Conservation (phyloP, 2,797 vertebrate genomes). For the Mycteria americana region DNA sequence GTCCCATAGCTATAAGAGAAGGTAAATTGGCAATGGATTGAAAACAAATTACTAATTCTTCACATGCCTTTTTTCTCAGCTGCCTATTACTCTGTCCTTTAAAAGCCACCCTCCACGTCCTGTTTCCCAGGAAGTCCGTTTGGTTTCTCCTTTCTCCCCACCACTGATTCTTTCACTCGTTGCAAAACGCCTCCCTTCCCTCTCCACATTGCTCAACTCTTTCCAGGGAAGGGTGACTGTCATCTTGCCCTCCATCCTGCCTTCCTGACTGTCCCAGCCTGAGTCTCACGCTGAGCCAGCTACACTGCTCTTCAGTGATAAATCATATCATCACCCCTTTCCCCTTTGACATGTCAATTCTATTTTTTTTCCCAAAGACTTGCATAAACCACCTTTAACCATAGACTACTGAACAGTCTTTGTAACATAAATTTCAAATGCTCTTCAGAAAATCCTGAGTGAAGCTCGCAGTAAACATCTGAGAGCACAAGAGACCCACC, state of each 20-base stretch:
- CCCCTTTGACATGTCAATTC: not conserved
- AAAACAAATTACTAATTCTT: not conserved
- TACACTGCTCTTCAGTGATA: not conserved
- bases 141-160: not conserved
- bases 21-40: not conserved
- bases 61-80: not conserved
- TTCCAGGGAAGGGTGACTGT: not conserved
- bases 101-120: not conserved
- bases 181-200: not conserved
- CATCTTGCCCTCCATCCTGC: not conserved
- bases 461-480: not conserved
- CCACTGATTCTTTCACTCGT: not conserved
- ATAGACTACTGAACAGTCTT: not conserved
- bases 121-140: constrained; percentile 12
- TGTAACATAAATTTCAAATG: not conserved
- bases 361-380: not conserved
- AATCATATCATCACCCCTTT: not conserved
- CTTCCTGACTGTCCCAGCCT: not conserved
- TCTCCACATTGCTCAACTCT: not conserved
- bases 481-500: not conserved
- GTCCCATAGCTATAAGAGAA: not conserved
- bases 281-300: not conserved
- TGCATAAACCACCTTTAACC: not conserved
- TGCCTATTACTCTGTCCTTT: constrained; percentile 17
- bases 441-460: not conserved